phyloP scores from a whole-genome alignment of 2,888 invertebrate genomes.

The Cantharis flavilabris region DNA sequence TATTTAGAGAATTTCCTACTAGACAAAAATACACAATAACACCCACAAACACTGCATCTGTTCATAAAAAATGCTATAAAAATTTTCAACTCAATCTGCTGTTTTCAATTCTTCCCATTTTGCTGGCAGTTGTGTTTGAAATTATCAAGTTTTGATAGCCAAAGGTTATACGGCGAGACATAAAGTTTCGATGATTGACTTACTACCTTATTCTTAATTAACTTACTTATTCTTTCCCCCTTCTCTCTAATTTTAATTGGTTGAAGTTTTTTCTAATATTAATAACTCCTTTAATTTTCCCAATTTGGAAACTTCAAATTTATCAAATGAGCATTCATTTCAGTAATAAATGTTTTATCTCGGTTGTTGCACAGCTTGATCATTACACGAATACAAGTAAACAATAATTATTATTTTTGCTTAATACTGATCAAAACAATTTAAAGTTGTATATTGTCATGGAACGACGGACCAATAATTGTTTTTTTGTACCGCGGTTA shows the following conservation, averaged over 20 bases:
- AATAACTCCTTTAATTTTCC: not conserved
- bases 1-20: too few species aligned
- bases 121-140: not conserved
- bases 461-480: too few species aligned
- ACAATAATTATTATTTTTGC: not conserved
- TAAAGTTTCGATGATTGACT: not conserved
- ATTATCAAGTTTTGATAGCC: not conserved
- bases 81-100: too few species aligned
- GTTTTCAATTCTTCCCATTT: too few species aligned
- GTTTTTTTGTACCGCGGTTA: too few species aligned
- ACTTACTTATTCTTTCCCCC: not conserved
- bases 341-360: not conserved
- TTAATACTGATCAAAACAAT: not conserved
- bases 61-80: too few species aligned
- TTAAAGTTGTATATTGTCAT: not conserved
- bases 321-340: not conserved
- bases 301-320: not conserved
- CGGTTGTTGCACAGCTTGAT: not conserved
- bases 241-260: not conserved
- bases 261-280: not conserved
- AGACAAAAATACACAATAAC: too few species aligned
- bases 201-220: not conserved
- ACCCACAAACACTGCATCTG: too few species aligned
- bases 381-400: not conserved
- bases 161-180: not conserved